Evolutionary conservation across 2,888 invertebrate genomes (phyloP), one percentile per base, ranked within the genome.

Genomic region (Magallana nippona): DNA sequence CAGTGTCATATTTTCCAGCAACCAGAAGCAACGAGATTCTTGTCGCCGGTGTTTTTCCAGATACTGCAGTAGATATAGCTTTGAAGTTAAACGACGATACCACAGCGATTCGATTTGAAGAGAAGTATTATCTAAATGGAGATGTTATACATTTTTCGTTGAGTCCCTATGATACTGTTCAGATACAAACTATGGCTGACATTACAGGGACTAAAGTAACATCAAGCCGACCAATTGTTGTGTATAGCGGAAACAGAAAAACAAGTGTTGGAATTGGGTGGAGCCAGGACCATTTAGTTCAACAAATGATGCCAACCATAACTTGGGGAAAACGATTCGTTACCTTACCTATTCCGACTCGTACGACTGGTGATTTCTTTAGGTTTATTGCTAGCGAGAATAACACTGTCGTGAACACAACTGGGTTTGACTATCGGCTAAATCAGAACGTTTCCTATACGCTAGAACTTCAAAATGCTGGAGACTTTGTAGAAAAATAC

Each of bases 321-420:
- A 89, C 90, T 15, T 92, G 92, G 92, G 92, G 92, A 44, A 89
- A 82, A 44, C 58, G 84, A 19, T 92, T 91, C 86, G 85, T 88
- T 63, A 88, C 88, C 17, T 90, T 89, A 5, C 90, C 91, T 19
- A 88, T 91, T 10, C 89, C 91, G 1, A 87, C 87, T 60, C 85
- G 91, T 60, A 86, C 86, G 5, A 84, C 84, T 3, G 92, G 91
- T 1, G 92, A 92, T 82, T 71, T 89, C 57, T 86, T 89, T 57
- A 85, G 89, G 27, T 83, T 92, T 17, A 80, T 87, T 85, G 89
- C 86, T 0, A 83, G 86, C 0, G 87, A 88, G 27, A 82, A 84
- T 56, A 55, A 32, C 10, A 90, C 89, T 1, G 15, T 78, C 27
- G 83, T 88, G 0, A 63, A 27, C 10, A 85, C 22, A 80, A 62